A percentile compares a stretch with the other conserved stretches of the same genome.
Conservation (phyloP, 2,797 vertebrate species). For the Gobionotothen gibberifrons region DNA sequence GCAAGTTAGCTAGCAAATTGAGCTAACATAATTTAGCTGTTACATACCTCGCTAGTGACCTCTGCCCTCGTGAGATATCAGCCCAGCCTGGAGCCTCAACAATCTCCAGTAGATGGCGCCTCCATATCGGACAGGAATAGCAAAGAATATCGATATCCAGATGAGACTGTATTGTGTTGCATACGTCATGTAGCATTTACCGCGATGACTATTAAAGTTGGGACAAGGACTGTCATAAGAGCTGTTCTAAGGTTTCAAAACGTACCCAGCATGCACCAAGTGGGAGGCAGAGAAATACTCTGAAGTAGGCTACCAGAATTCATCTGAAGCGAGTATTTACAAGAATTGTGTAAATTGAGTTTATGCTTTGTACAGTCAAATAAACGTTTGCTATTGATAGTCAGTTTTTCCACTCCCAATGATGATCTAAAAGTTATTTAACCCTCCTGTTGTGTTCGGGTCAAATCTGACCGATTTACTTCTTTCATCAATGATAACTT, state of each 20-base stretch:
- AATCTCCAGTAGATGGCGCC: not conserved
- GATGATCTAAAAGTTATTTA: not conserved
- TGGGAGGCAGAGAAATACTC: not conserved
- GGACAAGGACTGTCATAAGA: not conserved
- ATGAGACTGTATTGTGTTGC: not conserved
- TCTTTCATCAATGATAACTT: too few species aligned
- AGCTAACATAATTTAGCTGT: not conserved
- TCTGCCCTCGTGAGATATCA: not conserved
- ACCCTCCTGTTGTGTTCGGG: too few species aligned
- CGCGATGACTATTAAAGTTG: not conserved
- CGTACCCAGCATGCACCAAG: not conserved
- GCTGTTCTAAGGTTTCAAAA: not conserved
- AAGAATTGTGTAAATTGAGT: too few species aligned
- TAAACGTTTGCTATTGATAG: not conserved
- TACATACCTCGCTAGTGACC: not conserved
- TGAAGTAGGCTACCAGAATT: not conserved
- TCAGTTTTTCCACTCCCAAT: not conserved
- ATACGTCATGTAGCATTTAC: not conserved
- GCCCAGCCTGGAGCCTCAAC: not conserved
- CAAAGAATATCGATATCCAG: not conserved
- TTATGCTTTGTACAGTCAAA: not conserved
- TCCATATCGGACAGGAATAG: fast-evolving
- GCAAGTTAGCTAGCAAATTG: not conserved
- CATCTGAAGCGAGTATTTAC: not conserved
- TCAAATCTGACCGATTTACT: too few species aligned